Evolutionary conservation across 2,888 invertebrate genomes (phyloP).

Genomic region (Lagria hirta): DNA sequence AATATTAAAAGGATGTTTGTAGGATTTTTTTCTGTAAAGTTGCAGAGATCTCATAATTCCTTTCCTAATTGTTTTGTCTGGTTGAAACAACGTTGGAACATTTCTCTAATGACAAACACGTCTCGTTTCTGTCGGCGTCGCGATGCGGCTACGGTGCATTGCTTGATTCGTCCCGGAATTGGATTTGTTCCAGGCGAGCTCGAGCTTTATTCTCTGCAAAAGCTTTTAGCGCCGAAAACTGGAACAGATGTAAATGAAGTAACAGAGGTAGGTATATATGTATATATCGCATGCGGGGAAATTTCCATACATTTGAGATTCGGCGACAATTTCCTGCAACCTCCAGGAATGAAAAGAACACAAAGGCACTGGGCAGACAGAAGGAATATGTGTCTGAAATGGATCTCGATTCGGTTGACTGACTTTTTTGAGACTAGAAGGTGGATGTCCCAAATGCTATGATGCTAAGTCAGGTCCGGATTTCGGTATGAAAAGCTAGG

Average conservation of each 20-base stretch:
- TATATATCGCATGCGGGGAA: slow-evolving; percentile 24
- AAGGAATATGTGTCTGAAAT: slow-evolving; percentile 20
- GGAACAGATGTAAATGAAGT: slow-evolving; percentile 42
- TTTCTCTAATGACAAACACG: too few species aligned
- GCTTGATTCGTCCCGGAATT: slow-evolving; percentile 23
- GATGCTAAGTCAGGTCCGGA: too few species aligned
- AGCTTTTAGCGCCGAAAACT: slow-evolving; percentile 31
- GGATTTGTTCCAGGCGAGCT: slow-evolving; percentile 20
- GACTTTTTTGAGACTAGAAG: too few species aligned
- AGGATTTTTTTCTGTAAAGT: too few species aligned
- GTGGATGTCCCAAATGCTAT: too few species aligned
- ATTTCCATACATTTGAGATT: slow-evolving; percentile 32
- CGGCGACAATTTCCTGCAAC: slow-evolving; percentile 28
- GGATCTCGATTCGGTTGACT: slow-evolving; percentile 8
- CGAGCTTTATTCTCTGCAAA: slow-evolving; percentile 14
- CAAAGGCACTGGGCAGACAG: slow-evolving; percentile 14
- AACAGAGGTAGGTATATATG: slow-evolving; percentile 12
- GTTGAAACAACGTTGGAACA: too few species aligned
- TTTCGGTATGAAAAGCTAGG: too few species aligned
- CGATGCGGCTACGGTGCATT: neutral
- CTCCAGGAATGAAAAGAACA: slow-evolving; percentile 13
- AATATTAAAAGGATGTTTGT: too few species aligned
- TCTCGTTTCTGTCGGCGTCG: slow-evolving; percentile 2
- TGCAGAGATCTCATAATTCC: too few species aligned
- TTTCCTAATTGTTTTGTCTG: too few species aligned